Evolutionary conservation across 2,888 invertebrate genomes (phyloP), one percentile per base, ranked within the genome.

Genomic region (Tinea semifulvella): DNA sequence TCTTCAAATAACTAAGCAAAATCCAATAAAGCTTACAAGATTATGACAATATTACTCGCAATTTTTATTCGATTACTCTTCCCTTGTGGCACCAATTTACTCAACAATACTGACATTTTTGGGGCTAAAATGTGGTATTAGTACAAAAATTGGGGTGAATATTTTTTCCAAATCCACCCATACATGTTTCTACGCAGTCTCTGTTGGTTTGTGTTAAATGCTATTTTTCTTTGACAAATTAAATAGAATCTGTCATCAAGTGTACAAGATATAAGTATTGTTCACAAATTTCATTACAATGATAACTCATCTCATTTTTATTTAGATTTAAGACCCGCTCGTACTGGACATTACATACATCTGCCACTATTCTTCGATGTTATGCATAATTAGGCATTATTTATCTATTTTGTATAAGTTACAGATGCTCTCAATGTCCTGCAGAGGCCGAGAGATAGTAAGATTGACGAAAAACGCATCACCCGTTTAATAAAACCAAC

Each of bases 11-110:
- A 5, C 11, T 13, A 35, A 14, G 18, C 10, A 18, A 36, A 36
- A 36, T 36, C 36, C 18, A 36, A 36, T 36, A 36, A 36, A 8
- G 16, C 18, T 4, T 18, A 36, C 18, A 18, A 35, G 61, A 72
- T 75, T 71, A 72, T 64, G 52, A 56, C 54, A 50, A 50, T 52
- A 54, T n/a, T 52, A 54, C 45, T 53, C 47, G 50, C 53, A 51
- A 49, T 50, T 50, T 28, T 60, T 58, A 77, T 76, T 70, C 59
- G 65, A 76, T 77, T 77, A 75, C 55, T 62, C 49, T 59, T 62
- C 74, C 75, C 71, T 71, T 62, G 64, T 61, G 64, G 67, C 62
- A 56, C 65, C 65, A 68, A 74, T 71, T 68, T 63, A 61, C 60
- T 56, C 60, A 64, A 71, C 70, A 16, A 8, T 18, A n/a, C 5